Evolutionary conservation across 2,888 invertebrate genomes (phyloP), one percentile per base, ranked within the genome.

Genomic region (Thereva unica): DNA sequence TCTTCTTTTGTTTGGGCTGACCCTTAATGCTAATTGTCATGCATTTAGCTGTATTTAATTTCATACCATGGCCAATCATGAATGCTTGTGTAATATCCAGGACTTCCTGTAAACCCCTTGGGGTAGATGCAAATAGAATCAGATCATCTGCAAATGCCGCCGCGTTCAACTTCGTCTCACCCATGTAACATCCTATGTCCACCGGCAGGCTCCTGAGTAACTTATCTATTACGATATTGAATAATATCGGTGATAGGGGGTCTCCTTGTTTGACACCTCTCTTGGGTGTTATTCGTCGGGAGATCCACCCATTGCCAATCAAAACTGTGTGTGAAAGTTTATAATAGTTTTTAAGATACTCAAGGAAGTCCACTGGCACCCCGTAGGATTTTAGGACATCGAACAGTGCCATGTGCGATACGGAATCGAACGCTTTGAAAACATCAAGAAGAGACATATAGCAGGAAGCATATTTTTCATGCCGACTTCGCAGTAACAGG

Each of bases 391-490:
- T 38, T 7, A 53, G 6, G 7, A 38, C 38, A 6, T 7, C n/a
- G 5, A 53, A 53, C 1, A 53, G 1, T 4, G 53, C 37, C 10
- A 38, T 53, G 4, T 53, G 53, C 1, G 53, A 38, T 10, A 53
- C 53, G n/a, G 53, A 53, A 10, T 53, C 53, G n/a, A 53, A 53
- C 6, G 53, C 53, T 40, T 38, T 53, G 6, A 37, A 38, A 8
- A 53, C 40, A 10, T 53, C 38, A 4, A 53, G n/a, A 1, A 40
- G 5, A 8, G 53, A 37, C 8, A 53, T 3, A 38, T n/a, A 53
- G 6, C 38, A 53, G 1, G 53, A 53, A 9, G 53, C 40, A 40
- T 38, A 8, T 6, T n/a, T n/a, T 4, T 53, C n/a, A 35, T 53
- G 8, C 4, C 23, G 40, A 5, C 38, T 23, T 40, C 38, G 8